Percentiles rank a stretch among this genome's conserved stretches.
Evolutionary conservation across 2,113 vertebrate genomes (phyloP).

Genomic region (Callaeas wilsoni): DNA sequence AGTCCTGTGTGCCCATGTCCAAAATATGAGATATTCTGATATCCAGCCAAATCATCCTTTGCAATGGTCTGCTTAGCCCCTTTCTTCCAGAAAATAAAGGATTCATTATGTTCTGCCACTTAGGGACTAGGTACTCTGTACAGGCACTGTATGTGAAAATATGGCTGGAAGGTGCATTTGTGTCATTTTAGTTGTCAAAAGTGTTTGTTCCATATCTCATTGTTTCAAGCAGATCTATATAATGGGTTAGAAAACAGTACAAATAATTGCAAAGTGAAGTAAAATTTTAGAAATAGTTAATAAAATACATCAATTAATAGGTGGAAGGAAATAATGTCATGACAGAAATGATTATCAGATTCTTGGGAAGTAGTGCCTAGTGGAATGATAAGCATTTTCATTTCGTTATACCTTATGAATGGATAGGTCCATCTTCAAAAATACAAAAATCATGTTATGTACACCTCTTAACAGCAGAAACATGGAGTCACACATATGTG

Average conservation of each 20-base stretch:
- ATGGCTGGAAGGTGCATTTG: not conserved
- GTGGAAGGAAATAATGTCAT: not conserved
- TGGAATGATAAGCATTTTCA: not conserved
- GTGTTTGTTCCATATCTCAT: not conserved
- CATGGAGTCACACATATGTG: fast-evolving
- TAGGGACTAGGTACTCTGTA: not conserved
- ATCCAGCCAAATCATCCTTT: not conserved
- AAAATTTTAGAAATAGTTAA: not conserved
- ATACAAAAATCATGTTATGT: not conserved
- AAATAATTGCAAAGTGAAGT: not conserved
- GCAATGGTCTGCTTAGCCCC: not conserved
- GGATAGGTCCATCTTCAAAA: not conserved
- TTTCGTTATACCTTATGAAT: not conserved
- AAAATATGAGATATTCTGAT: not conserved
- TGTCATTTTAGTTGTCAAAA: not conserved
- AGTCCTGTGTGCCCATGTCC: not conserved
- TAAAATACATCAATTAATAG: not conserved
- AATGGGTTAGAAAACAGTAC: not conserved
- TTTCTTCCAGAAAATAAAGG: not conserved
- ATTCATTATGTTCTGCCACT: not conserved
- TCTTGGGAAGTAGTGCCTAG: not conserved
- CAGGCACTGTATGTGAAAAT: not conserved
- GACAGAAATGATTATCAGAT: not conserved
- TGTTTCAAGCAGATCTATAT: not conserved
- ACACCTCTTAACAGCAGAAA: not conserved